phyloP scores from a whole-genome alignment of 1,140 invertebrate genomes.

The Rhopalosiphum padi region DNA sequence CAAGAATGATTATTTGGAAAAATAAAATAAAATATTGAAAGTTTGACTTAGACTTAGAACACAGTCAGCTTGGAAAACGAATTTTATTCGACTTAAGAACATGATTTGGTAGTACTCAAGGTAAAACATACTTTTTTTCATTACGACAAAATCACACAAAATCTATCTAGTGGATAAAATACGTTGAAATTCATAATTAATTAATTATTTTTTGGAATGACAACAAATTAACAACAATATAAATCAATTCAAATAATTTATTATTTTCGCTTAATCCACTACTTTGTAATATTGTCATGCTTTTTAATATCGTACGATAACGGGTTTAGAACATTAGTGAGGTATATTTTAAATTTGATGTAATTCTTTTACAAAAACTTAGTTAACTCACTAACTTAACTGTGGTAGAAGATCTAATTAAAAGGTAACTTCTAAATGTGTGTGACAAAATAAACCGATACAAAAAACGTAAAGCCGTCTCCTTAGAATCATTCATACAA shows the following conservation, averaged over 20 bases:
- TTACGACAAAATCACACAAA: neutral
- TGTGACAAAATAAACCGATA: neutral
- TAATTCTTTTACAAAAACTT: neutral
- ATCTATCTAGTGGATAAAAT: neutral
- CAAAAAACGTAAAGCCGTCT: neutral
- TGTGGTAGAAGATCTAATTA: neutral
- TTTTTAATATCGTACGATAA: neutral
- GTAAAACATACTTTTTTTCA: neutral
- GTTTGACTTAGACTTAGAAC: neutral
- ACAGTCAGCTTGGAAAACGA: neutral
- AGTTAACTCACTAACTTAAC: neutral
- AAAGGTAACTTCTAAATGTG: neutral
- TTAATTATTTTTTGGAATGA: neutral
- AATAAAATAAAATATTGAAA: neutral
- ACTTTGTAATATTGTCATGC: neutral
- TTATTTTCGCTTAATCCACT: neutral
- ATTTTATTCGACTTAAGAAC: neutral
- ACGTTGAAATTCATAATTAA: neutral
- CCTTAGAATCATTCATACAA: neutral
- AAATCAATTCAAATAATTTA: neutral
- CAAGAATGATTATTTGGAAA: neutral
- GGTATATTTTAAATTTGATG: neutral
- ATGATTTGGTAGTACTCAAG: neutral
- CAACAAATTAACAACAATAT: neutral
- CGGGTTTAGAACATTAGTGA: neutral